Evolutionary conservation across 2,888 invertebrate genomes (phyloP).

Genomic region (Arge pagana): DNA sequence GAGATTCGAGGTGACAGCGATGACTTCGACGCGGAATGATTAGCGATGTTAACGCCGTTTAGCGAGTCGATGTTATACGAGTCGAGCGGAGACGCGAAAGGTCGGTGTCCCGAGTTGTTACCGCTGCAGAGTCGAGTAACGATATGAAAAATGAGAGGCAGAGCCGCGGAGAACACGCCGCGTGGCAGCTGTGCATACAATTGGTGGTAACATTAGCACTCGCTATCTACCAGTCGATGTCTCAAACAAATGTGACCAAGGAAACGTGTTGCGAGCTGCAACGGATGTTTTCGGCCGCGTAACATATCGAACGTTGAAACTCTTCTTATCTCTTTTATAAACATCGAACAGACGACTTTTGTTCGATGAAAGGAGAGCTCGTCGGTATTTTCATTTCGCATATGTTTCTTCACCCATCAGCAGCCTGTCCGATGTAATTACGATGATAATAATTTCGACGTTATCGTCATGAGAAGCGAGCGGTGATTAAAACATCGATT

Average conservation of each 20-base stretch:
- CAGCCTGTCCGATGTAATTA: neutral
- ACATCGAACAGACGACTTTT: too few species aligned
- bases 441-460: neutral
- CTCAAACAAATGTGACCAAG: too few species aligned
- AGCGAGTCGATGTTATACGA: neutral
- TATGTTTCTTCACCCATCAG: too few species aligned
- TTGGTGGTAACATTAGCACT: constrained; percentile 3
- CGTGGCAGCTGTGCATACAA: constrained; percentile 8
- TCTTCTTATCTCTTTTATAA: too few species aligned
- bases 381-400: too few species aligned
- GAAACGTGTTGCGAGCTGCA: neutral
- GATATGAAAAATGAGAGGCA: neutral
- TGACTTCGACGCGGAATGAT: neutral
- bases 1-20: neutral
- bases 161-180: neutral
- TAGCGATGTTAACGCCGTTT: constrained; percentile 12
- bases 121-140: neutral
- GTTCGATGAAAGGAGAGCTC: too few species aligned
- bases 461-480: neutral
- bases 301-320: too few species aligned
- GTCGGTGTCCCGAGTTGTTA: constrained; percentile 11
- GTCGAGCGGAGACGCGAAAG: neutral
- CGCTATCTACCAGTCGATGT: too few species aligned
- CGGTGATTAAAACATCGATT: neutral
- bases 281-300: too few species aligned